Percentiles rank a stretch among this genome's conserved stretches.
Evolutionary conservation across 2,113 vertebrate genomes (phyloP).

Genomic region (Ursus arctos): DNA sequence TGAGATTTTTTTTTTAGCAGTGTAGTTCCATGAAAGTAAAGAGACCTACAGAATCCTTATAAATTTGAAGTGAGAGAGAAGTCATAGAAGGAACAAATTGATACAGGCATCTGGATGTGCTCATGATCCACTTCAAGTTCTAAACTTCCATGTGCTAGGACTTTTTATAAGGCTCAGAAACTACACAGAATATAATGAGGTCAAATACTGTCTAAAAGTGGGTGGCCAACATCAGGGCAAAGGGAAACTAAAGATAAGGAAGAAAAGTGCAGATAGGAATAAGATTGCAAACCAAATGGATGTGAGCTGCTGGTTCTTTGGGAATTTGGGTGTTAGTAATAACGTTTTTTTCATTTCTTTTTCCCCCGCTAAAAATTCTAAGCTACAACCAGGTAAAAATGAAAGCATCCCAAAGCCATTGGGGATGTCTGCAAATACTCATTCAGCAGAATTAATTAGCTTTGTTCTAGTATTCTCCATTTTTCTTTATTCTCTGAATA

Average conservation of each 20-base stretch:
- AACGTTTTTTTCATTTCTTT: constrained; percentile 29
- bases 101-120: constrained; percentile 14
- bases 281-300: constrained; percentile 41
- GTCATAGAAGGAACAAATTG: neutral
- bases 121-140: constrained; percentile 5
- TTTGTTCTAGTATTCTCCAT: neutral
- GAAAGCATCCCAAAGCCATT: constrained; percentile 15
- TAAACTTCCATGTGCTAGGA: constrained; percentile 32
- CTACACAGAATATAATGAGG: neutral
- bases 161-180: constrained; percentile 59
- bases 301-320: neutral
- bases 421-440: neutral
- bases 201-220: constrained; percentile 21
- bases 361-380: constrained; percentile 25
- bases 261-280: neutral
- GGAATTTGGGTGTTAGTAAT: constrained; percentile 15
- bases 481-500: constrained; percentile 55
- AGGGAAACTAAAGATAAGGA: constrained; percentile 32
- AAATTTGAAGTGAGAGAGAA: constrained; percentile 57
- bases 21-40: constrained; percentile 46
- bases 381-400: constrained; percentile 24
- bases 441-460: constrained; percentile 33
- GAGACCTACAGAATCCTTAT: neutral
- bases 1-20: neutral
- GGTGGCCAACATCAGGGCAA: constrained; percentile 4